Conservation (phyloP, 1,140 invertebrate species). For the Drosophila saltans region DNA sequence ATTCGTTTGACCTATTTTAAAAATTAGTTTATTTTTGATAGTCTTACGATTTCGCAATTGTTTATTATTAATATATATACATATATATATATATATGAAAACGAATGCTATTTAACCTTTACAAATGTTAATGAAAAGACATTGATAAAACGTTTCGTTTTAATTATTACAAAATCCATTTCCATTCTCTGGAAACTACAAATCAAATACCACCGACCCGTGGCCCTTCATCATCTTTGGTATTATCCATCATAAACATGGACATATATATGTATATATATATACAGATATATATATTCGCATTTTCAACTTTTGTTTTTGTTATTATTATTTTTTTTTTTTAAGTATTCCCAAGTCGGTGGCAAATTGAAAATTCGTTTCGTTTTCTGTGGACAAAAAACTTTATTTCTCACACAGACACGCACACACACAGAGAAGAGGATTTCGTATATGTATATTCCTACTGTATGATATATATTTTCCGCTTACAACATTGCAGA, state of each 20-base stretch:
- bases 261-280: neutral
- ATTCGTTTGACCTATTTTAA: too few species aligned
- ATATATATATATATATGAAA: too few species aligned
- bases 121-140: neutral
- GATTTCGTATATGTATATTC: conserved; percentile 21
- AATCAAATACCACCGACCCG: neutral
- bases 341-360: conserved; percentile 6
- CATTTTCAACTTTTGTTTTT: neutral
- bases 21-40: too few species aligned
- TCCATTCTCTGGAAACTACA: conserved; percentile 3
- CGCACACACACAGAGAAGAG: neutral
- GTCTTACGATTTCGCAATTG: too few species aligned
- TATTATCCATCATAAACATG: neutral
- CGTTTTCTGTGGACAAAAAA: conserved; percentile 21
- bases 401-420: conserved; percentile 17
- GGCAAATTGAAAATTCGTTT: conserved; percentile 9
- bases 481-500: conserved; percentile 67
- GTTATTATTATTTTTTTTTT: neutral
- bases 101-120: neutral
- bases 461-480: conserved; percentile 54
- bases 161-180: conserved; percentile 9
- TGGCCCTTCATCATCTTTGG: conserved; percentile 9
- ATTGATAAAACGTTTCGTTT: conserved; percentile 8
- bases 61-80: too few species aligned
- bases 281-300: neutral